Evolutionary conservation across 2,888 invertebrate genomes (phyloP), one percentile per base, ranked within the genome.

Genomic region (Crepidodera aurea): DNA sequence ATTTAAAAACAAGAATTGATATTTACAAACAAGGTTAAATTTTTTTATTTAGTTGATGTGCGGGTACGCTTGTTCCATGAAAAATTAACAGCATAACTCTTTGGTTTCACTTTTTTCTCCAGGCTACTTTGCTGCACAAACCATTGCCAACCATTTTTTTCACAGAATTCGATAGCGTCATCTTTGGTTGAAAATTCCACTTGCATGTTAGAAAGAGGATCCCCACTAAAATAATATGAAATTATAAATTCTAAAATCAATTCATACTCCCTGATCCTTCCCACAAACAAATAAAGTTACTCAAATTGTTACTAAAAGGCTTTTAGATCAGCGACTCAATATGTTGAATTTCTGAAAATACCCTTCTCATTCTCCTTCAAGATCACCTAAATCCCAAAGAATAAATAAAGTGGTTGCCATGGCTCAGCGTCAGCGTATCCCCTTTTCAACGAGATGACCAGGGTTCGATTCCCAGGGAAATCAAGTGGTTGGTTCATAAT

Each of bases 61-160:
- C 99, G 85, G n/a, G 97, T 96, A 73, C 94, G 90, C 77, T 91
- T 94, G 78, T 96, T 93, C 99, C 99, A 99, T 1, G 96, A 86
- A 82, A 96, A 99, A 80, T 99, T 99, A 16, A 90, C 81, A 8
- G 94, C 98, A 77, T 99, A 99, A 61, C 89, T 92, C 81, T 98
- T 98, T 3, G 91, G 89, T 75, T 89, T 92, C 60, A 90, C 87
- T 25, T 87, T 83, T 75, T 88, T 89, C 27, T 88, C 85, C 10
- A 86, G 86, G 69, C 91, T 88, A 3, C 88, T 88, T 40, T 90
- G 87, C 73, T 96, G 94, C 4, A 98, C 79, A 76, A 87, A 93
- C 87, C 93, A 99, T 13, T 86, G 83, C 94, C 96, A 98, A 2
- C 96, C 95, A 83, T 97, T 95, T 79, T 93, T 96, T 76, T 96